Conservation (phyloP, 1,140 invertebrate species). For the Cydia fagiglandana region DNA sequence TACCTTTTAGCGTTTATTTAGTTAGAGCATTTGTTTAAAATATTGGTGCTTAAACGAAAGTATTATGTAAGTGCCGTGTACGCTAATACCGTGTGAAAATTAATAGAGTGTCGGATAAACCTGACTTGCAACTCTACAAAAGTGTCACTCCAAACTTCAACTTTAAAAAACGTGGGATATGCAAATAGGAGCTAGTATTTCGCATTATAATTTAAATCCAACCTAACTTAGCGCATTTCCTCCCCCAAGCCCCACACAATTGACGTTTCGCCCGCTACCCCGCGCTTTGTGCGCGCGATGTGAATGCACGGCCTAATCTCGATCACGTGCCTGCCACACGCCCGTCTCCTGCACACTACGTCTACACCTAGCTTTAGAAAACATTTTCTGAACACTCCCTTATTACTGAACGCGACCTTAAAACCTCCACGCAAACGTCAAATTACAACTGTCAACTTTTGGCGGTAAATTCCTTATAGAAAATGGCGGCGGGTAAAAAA, state of each 20-base stretch:
- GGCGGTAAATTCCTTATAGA: conserved; percentile 48
- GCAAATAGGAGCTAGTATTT: conserved; percentile 71
- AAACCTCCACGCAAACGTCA: conserved; percentile 38
- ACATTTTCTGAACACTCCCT: conserved; percentile 38
- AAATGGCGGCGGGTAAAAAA: conserved; percentile 58
- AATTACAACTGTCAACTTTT: conserved; percentile 50
- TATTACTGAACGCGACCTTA: conserved; percentile 44
- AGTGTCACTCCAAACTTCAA: conserved; percentile 23
- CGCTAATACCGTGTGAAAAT: conserved; percentile 5
- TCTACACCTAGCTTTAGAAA: conserved; percentile 52
- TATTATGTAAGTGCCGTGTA: not conserved
- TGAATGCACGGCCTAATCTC: conserved; percentile 74
- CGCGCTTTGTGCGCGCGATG: conserved; percentile 68
- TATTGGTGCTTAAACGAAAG: not conserved
- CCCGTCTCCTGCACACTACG: conserved; percentile 64
- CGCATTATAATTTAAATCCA: conserved; percentile 75
- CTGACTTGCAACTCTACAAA: conserved; percentile 27
- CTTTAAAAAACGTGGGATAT: conserved; percentile 67
- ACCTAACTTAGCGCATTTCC: conserved; percentile 72
- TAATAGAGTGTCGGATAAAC: conserved; percentile 26
- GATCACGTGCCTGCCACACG: conserved; percentile 71
- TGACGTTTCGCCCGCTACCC: conserved; percentile 66
- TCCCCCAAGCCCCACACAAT: conserved; percentile 71
- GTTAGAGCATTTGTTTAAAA: no score
- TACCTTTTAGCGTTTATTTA: no score